Base-by-base conservation (phyloP, 2,888 invertebrate species). In the Morpho helenor region DNA sequence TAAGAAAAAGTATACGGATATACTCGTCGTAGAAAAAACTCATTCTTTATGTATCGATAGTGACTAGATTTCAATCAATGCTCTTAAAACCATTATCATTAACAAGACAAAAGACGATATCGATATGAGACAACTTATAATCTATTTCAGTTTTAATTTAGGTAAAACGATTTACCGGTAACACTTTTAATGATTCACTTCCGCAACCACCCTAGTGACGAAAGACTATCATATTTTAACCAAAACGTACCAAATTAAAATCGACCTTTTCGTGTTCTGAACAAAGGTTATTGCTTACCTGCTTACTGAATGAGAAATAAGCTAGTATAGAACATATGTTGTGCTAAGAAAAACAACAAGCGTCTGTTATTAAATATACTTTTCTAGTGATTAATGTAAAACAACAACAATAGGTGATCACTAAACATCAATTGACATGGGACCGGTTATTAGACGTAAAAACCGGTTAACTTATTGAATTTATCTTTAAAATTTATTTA, bases 361-460 rank as follows among this genome's bases (percentile, higher is more conserved):
- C 56, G 43, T 43, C 10, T n/a, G 49, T 49, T 53, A n/a, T 23
- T 16, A 10, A 49, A 69, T 74, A 76, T 66, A 77, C 76, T 75
- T 72, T 69, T 66, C 69, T 16, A 61, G 52, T 64, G 69, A 78
- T 77, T 73, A 71, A 70, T 67, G 68, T 75, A 76, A 74, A 78
- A 78, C 72, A 75, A 76, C 65, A 71, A 57, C 66, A 78, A 73
- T 74, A 68, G 73, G 75, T 77, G 77, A 68, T 73, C 79, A 83
- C 80, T 79, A 71, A 65, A 80, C 75, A 82, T 83, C 78, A 87
- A 87, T 87, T 87, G 86, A 88, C 84, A 77, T 74, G 63, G 71
- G 78, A 31, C 44, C 52, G 52, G 44, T 5, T 9, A 40, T 40
- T 49, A n/a, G 10, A 52, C 8, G 39, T 7, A 31, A n/a, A 40